Evolutionary conservation across 2,888 invertebrate species (phyloP).

Genomic region (Aphodius sticticus): DNA sequence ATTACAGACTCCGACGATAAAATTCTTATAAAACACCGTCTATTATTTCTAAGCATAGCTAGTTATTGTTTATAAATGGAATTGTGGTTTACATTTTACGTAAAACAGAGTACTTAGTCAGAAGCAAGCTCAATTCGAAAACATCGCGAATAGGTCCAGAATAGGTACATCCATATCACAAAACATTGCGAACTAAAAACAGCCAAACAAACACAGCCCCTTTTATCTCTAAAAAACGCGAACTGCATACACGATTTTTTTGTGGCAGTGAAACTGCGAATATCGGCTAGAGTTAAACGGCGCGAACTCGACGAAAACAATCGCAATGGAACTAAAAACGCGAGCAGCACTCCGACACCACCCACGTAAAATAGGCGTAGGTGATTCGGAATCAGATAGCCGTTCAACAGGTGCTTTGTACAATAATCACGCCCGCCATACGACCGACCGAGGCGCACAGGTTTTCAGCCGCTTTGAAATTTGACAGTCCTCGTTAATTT

Average conservation of each 20-base stretch:
- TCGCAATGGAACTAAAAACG: constrained; percentile 4
- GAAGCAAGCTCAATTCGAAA: too few relatives aligned
- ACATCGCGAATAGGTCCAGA: too few relatives aligned
- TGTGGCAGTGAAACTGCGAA: not conserved
- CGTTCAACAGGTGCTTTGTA: constrained; percentile 42
- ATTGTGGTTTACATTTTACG: too few relatives aligned
- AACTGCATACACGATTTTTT: not conserved
- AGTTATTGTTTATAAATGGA: too few relatives aligned
- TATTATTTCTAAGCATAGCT: too few relatives aligned
- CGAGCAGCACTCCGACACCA: not conserved
- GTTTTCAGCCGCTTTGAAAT: constrained; percentile 4
- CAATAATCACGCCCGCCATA: constrained; percentile 27
- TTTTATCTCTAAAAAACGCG: constrained; percentile 8
- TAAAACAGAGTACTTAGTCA: too few relatives aligned
- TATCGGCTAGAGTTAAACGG: not conserved
- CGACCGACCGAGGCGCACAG: not conserved
- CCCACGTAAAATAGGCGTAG: constrained; percentile 35
- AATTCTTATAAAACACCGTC: too few relatives aligned
- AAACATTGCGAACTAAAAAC: not conserved
- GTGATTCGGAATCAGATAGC: constrained; percentile 40
- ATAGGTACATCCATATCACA: too few relatives aligned
- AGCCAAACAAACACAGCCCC: not conserved
- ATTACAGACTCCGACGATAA: too few relatives aligned
- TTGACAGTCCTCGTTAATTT: not conserved
- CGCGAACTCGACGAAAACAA: constrained; percentile 4